Evolutionary conservation across 2,888 invertebrate genomes (phyloP).

Genomic region (Anodontia alba): DNA sequence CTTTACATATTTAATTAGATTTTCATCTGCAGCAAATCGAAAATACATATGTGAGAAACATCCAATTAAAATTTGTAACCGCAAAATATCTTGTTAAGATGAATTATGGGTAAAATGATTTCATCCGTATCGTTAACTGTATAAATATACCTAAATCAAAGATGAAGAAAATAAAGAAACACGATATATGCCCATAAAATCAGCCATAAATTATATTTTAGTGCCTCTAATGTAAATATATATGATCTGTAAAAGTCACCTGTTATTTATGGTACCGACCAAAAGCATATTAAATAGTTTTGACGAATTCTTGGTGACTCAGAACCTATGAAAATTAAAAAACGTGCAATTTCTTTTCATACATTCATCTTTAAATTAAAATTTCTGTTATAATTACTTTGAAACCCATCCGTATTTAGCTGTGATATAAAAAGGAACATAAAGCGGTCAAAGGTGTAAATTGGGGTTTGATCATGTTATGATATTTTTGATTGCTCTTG

Average conservation of each 20-base stretch:
- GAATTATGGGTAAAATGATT: neutral
- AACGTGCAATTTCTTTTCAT: neutral
- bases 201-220: conserved; percentile 18
- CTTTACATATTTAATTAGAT: neutral
- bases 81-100: conserved; percentile 1
- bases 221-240: conserved; percentile 1
- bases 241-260: neutral
- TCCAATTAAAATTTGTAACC: neutral
- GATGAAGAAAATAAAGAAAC: conserved; percentile 1
- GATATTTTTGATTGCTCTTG: too few species aligned
- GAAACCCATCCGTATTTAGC: too few species aligned
- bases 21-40: neutral
- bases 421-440: too few species aligned
- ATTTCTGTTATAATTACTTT: neutral
- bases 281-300: neutral
- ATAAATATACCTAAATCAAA: conserved; percentile 13
- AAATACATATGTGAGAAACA: neutral
- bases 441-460: too few species aligned
- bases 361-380: neutral
- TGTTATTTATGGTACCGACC: conserved; percentile 8
- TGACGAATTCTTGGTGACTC: neutral
- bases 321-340: neutral
- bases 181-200: neutral
- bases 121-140: conserved; percentile 1
- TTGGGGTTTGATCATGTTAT: too few species aligned